phyloP scores from a whole-genome alignment of 2,888 invertebrate genomes.

The Epistrophella euchroma region DNA sequence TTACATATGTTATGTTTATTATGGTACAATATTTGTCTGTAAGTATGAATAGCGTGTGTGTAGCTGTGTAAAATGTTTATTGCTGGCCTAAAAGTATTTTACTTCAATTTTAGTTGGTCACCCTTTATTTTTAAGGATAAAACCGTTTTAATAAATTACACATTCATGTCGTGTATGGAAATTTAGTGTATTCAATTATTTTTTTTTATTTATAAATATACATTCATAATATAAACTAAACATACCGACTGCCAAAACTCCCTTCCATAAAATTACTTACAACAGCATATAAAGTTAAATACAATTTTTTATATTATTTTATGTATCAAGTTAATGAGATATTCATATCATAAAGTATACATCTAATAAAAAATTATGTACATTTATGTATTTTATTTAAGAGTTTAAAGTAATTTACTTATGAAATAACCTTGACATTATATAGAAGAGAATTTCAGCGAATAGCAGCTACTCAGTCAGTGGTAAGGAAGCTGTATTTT shows the following conservation, averaged over 20 bases:
- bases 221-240: conserved; percentile 49
- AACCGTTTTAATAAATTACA: conserved; percentile 54
- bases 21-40: conserved; percentile 56
- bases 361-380: conserved; percentile 65
- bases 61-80: conserved; percentile 43
- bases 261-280: conserved; percentile 37
- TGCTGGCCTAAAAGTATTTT: conserved; percentile 42
- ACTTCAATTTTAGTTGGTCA: conserved; percentile 11
- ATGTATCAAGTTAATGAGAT: conserved; percentile 48
- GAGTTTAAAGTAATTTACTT: conserved; percentile 25
- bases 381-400: conserved; percentile 49
- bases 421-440: conserved; percentile 4
- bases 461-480: conserved; percentile 72
- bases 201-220: conserved; percentile 51
- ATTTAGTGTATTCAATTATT: conserved; percentile 34
- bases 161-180: conserved; percentile 38
- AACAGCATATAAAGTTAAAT: conserved; percentile 4
- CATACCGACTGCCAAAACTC: conserved; percentile 57
- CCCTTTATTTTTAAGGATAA: conserved; percentile 53
- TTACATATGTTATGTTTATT: conserved; percentile 34
- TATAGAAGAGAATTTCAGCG: conserved; percentile 62
- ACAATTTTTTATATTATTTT: conserved; percentile 8
- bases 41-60: conserved; percentile 32
- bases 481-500: conserved; percentile 62
- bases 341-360: conserved; percentile 33